Conservation (phyloP, 1,140 invertebrate species). For the Dendrolimus punctatus region DNA sequence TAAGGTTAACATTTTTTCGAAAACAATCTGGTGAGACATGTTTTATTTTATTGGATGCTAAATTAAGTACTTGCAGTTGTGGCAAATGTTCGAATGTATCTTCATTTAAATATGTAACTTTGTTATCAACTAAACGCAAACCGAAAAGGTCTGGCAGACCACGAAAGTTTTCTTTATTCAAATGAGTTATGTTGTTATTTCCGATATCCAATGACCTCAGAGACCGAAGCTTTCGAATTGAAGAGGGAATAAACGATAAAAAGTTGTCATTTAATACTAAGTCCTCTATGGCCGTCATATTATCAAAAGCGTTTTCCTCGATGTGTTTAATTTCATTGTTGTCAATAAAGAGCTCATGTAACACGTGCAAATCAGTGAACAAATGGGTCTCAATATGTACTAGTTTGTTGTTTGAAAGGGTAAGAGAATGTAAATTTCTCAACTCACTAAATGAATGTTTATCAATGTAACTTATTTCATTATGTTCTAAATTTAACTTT, state of each 20-base stretch:
- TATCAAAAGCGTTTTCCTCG: constrained; percentile 83
- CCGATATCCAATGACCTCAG: constrained; percentile 85
- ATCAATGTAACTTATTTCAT: constrained; percentile 80
- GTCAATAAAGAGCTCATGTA: constrained; percentile 83
- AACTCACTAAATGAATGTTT: constrained; percentile 83
- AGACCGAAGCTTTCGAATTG: constrained; percentile 77
- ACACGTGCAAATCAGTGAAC: constrained; percentile 80
- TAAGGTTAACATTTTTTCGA: constrained; percentile 75
- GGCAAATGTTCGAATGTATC: constrained; percentile 78
- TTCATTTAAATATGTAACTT: constrained; percentile 76
- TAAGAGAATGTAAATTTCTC: constrained; percentile 83
- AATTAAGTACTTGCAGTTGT: constrained; percentile 78
- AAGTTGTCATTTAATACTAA: constrained; percentile 84
- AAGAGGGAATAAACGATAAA: constrained; percentile 80
- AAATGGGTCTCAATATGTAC: constrained; percentile 78
- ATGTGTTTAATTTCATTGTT: constrained; percentile 81
- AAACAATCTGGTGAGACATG: constrained; percentile 78
- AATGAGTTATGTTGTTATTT: constrained; percentile 80
- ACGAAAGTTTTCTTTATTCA: constrained; percentile 75
- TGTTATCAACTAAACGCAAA: constrained; percentile 78
- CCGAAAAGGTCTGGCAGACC: constrained; percentile 77
- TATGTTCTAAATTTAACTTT: constrained; percentile 83
- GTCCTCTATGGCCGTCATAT: constrained; percentile 85
- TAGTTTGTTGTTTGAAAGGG: constrained; percentile 82
- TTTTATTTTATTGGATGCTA: constrained; percentile 79